phyloP scores from a whole-genome alignment of 2,888 invertebrate genomes.

The Hyposoter dolosus region DNA sequence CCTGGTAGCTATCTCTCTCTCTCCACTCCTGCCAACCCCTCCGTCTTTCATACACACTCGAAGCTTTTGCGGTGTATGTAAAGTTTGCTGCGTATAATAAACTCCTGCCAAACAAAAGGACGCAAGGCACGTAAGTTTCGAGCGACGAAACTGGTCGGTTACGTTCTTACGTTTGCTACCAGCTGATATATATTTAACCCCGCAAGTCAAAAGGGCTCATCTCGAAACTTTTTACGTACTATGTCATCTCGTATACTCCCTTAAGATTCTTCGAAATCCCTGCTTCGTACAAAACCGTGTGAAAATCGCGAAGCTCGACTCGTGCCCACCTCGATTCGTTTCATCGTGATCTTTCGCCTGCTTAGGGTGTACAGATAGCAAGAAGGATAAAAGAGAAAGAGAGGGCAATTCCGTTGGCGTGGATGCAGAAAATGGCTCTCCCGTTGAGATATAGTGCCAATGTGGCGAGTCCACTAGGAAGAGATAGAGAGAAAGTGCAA shows the following conservation, averaged over 20 bases:
- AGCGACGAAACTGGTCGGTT: not conserved
- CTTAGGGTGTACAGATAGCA: conserved; percentile 50
- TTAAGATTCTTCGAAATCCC: conserved; percentile 1
- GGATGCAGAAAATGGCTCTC: conserved; percentile 66
- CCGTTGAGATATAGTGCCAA: conserved; percentile 65
- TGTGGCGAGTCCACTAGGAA: conserved; percentile 46
- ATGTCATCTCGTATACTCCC: not conserved
- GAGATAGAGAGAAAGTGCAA: conserved; percentile 49
- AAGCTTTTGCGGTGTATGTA: not conserved
- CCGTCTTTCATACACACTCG: conserved; percentile 26
- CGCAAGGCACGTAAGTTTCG: not conserved
- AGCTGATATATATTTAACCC: not conserved
- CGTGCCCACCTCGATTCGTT: conserved; percentile 58
- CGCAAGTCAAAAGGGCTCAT: not conserved
- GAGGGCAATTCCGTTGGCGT: conserved; percentile 51
- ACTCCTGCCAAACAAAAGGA: conserved; percentile 19
- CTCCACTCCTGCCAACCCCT: conserved; percentile 36
- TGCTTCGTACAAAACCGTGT: conserved; percentile 13
- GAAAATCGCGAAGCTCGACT: conserved; percentile 40
- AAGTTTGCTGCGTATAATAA: not conserved
- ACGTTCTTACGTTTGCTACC: not conserved
- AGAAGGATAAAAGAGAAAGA: conserved; percentile 16
- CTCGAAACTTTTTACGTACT: not conserved
- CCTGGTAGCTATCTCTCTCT: conserved; percentile 50
- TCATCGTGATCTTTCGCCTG: conserved; percentile 65